Evolutionary conservation across 2,113 vertebrate species (phyloP), one percentile per base, ranked within the genome.

Genomic region (Sander vitreus): DNA sequence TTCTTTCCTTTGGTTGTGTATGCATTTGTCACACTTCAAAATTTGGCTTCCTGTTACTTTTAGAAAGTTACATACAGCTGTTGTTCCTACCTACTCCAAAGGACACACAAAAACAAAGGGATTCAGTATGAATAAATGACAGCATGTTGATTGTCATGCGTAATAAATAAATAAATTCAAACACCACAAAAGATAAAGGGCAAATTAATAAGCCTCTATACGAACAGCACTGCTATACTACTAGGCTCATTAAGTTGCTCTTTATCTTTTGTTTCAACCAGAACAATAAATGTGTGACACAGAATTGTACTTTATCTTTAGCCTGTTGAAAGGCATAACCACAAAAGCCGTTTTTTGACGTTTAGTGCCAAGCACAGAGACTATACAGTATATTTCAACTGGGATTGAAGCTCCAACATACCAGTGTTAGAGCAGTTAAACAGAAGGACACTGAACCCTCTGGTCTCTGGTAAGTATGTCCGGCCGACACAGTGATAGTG

Each of bases 201-300:
- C 16, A 63, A 55, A 62, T 78, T n/a, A 55, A 57, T 27, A 18
- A 48, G 1, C 13, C 12, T 69, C 25, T n/a, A 14, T 63, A 14
- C 47, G 62, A 57, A 69, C 55, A 55, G 36, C 25, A 27, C 36
- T 25, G 3, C 57, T 45, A 33, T 16, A 30, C 21, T 39, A 39
- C 39, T 39, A 48, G 23, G 23, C 45, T 15, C 43, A 51, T 75
- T 43, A 33, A 57, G 58, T n/a, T 70, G 33, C 43, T 2, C 51
- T 45, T 78, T 59, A 68, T 85, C 76, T 70, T 57, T 25, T 47
- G 21, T 60, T 62, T 51, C 39, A 78, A 74, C 14, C 48, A 47
- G 1, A 67, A 48, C 54, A 78, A 69, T 63, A 50, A 65, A 43
- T 45, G 25, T 65, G 51, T 57, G 27, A 9, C 9, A 7, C 36